phyloP scores from a whole-genome alignment of 2,113 vertebrate genomes.

The Xyrauchen texanus region DNA sequence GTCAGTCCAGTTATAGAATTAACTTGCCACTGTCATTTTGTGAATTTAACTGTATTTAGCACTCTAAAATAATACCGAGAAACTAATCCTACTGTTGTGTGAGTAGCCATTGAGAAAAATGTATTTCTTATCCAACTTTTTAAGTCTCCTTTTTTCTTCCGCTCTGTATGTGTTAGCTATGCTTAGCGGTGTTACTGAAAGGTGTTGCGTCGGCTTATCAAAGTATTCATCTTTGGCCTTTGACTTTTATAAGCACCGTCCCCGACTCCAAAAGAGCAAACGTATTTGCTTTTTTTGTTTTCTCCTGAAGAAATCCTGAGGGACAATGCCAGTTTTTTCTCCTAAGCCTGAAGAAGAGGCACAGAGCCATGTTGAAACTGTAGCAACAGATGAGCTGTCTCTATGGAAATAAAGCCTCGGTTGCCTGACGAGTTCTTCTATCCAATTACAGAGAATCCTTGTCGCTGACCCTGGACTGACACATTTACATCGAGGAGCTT shows the following conservation, averaged over 20 bases:
- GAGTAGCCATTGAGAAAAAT: no score
- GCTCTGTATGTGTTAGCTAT: background rate
- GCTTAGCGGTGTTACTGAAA: background rate
- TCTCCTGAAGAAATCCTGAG: constrained; percentile 13
- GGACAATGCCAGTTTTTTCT: constrained; percentile 12
- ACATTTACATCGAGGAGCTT: constrained; percentile 21
- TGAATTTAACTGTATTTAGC: no score
- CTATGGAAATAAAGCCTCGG: constrained; percentile 49
- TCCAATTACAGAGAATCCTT: constrained; percentile 47
- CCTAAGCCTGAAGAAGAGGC: constrained; percentile 21
- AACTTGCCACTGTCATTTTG: no score
- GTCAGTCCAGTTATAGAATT: no score
- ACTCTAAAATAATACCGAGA: no score
- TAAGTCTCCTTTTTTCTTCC: background rate
- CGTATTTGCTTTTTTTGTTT: constrained; percentile 18
- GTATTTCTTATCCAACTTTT: no score
- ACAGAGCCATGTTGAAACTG: constrained; percentile 39
- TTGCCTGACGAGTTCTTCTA: constrained; percentile 34
- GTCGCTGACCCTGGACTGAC: constrained; percentile 34
- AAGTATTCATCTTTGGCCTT: constrained; percentile 22
- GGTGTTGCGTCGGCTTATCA: constrained; percentile 19
- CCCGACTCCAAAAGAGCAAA: constrained; percentile 16
- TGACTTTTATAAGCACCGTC: constrained; percentile 5
- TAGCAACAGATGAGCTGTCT: constrained; percentile 56
- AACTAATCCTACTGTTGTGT: no score